Base-by-base conservation (phyloP, 2,888 invertebrate genomes). In the Azorinus chamasolen region DNA sequence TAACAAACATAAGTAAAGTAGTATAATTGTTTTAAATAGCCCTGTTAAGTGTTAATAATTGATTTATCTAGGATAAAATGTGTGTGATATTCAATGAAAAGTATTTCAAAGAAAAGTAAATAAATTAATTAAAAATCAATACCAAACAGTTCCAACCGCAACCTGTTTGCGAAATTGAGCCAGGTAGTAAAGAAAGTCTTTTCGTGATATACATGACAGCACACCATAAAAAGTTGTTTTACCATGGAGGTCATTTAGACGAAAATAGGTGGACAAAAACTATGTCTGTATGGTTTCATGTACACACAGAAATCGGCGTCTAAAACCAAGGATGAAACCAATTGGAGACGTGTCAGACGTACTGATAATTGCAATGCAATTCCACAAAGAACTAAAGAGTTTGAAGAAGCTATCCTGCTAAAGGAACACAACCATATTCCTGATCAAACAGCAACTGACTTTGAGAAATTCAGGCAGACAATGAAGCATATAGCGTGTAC, bases 231-330 rank as follows among this genome's bases (percentile, higher is more conserved):
- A n/a, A n/a, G n/a, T n/a, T n/a, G n/a, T n/a, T n/a, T n/a, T n/a
- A n/a, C n/a, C n/a, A 53, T 53, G 27, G 27, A 55, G 39, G 22
- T 55, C 12, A n/a, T 55, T 14, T 2, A 37, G 14, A 55, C 55
- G n/a, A 55, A 55, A 27, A 55, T 10, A 55, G 55, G 55, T 32
- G 39, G 55, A 20, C 24, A 27, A 22, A 55, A 55, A 39, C 37
- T 55, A 2, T 55, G 55, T 27, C 55, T 55, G 6, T 22, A 55
- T 16, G 39, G 55, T 2, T 55, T 55, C 39, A 39, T 55, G 55
- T 39, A 55, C 55, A 55, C 55, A 4, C 22, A 27, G 39, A 55
- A 55, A 27, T 39, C 32, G 32, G 39, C 37, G 20, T n/a, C 55
- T 2, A 55, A 55, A 39, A 24, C 32, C 22, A 39, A 55, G 41